Percentiles rank a stretch among this genome's conserved stretches.
These are phyloP conservation scores for Ovis aries DNA, from an alignment of 2,113 vertebrate species.

Conservation along the genomic window ARS-UI_Ramb_v3.0 NC_056080.1:71025001-71025500, in stretches of 20 bases:
- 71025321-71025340: neutral
- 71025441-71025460: neutral
- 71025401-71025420: neutral
- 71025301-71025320: neutral
- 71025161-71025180: neutral
- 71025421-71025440: neutral
- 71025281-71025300: neutral
- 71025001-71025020: neutral
- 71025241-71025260: neutral
- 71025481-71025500: neutral
- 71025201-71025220: neutral
- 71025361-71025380: neutral
- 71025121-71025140: neutral
- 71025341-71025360: neutral
- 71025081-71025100: neutral
- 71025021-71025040: neutral
- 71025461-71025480: neutral
- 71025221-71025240: neutral
- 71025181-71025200: neutral
- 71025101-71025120: neutral
- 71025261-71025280: neutral
- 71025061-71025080: neutral
- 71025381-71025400: neutral
- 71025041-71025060: neutral
- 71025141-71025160: neutral